phyloP scores from a whole-genome alignment of 2,888 invertebrate species.

The Synanthedon tipuliformis region DNA sequence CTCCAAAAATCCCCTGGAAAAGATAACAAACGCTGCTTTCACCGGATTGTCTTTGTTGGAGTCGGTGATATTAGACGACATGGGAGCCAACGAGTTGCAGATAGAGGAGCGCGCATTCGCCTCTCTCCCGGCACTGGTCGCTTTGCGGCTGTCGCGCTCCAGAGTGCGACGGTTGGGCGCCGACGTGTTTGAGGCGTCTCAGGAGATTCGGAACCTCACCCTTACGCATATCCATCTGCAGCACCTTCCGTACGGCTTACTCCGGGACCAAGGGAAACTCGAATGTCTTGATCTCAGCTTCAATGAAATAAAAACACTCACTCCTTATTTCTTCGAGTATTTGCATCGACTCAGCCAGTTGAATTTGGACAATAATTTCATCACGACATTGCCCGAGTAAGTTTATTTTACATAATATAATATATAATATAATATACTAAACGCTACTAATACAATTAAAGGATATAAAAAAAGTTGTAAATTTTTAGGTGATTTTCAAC shows the following conservation, averaged over 20 bases:
- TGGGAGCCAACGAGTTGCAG: slow-evolving; percentile 2
- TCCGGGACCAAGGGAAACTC: slow-evolving; percentile 12
- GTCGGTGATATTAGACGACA: slow-evolving; percentile 3
- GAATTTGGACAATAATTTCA: slow-evolving; percentile 3
- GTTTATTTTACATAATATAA: slow-evolving; percentile 1
- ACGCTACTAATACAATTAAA: too few species aligned
- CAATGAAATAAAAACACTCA: slow-evolving; percentile 12
- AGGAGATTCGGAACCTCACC: not conserved
- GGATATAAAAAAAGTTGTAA: too few species aligned
- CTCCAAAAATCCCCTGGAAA: not conserved
- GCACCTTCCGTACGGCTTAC: slow-evolving; percentile 14
- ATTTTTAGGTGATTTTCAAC: too few species aligned
- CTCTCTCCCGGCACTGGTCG: slow-evolving; percentile 1
- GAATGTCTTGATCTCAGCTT: slow-evolving; percentile 12
- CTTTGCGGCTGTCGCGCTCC: slow-evolving; percentile 6
- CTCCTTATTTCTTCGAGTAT: not conserved
- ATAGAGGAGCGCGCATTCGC: not conserved
- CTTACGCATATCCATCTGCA: slow-evolving; percentile 1
- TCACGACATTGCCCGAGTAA: slow-evolving; percentile 17
- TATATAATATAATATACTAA: too few species aligned
- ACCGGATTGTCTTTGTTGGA: slow-evolving; percentile 4
- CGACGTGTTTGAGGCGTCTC: not conserved
- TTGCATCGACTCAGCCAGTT: slow-evolving; percentile 3
- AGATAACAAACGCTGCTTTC: not conserved
- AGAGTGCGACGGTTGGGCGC: not conserved